Percentiles rank a stretch among this genome's conserved stretches.
These are phyloP conservation scores for Apodemus sylvaticus DNA, from an alignment of 2,113 vertebrate genomes.

Conservation along the genomic window DNA sequence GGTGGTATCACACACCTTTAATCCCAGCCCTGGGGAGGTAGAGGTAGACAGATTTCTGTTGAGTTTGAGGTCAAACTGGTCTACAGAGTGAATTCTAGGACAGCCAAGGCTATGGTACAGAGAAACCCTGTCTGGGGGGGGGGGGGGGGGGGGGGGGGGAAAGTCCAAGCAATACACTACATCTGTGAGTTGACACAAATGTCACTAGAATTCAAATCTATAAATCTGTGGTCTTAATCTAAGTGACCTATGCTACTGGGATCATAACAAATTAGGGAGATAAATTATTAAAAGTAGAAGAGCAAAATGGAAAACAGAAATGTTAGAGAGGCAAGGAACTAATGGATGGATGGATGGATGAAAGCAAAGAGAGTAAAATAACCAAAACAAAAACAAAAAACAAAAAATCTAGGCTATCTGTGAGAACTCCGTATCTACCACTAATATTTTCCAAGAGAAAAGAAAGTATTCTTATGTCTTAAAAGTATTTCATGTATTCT, in stretches of 20 bases:
- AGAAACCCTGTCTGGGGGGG: not conserved
- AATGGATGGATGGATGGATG: rapidly evolving
- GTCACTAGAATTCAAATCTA: not conserved
- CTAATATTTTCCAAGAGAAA: not conserved
- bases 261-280: not conserved
- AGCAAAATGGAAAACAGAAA: not conserved
- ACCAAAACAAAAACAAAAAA: not conserved
- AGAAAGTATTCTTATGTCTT: not conserved
- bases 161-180: not conserved
- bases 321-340: not conserved
- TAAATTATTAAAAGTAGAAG: not conserved
- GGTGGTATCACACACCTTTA: not conserved
- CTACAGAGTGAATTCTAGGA: not conserved
- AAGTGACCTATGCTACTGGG: not conserved
- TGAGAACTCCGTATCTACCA: not conserved
- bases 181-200: not conserved
- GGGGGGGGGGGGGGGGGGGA: rapidly evolving
- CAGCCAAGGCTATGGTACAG: not conserved
- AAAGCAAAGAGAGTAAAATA: not conserved
- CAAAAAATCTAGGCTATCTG: not conserved
- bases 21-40: not conserved
- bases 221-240: not conserved
- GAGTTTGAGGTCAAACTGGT: not conserved
- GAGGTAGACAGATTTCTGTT: not conserved
- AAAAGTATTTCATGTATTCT: not conserved